Conservation (phyloP, 2,888 invertebrate genomes). For the Imbricaverruca yamaguchii region DNA sequence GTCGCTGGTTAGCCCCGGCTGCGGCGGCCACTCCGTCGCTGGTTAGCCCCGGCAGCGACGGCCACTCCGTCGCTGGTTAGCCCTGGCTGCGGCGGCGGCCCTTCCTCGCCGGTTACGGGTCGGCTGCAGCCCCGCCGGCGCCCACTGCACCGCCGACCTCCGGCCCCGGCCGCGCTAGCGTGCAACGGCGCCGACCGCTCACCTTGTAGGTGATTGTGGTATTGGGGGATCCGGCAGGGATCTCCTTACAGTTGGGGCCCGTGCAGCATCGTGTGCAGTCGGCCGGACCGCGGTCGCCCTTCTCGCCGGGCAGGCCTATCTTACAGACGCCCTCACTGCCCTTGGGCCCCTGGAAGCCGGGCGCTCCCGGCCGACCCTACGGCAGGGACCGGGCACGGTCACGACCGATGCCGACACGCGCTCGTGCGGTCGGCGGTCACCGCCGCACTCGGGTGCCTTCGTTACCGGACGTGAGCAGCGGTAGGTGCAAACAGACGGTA, state of each 20-base stretch:
- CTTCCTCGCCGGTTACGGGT: constrained; percentile 34
- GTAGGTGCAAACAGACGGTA: too few relatives aligned
- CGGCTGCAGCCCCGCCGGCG: too few relatives aligned
- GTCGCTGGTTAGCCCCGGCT: neutral
- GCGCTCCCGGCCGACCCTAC: constrained; percentile 28
- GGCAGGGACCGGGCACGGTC: constrained; percentile 46
- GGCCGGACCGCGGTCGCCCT: constrained; percentile 49
- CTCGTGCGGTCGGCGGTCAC: too few relatives aligned
- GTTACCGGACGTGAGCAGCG: too few relatives aligned
- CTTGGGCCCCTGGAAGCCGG: constrained; percentile 33
- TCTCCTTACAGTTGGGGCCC: constrained; percentile 30
- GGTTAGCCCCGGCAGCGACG: constrained; percentile 28
- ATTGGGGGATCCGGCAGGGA: constrained; percentile 33
- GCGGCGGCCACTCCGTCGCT: constrained; percentile 27
- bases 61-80: constrained; percentile 25
- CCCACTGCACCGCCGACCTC: constrained; percentile 26
- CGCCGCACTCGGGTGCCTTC: too few relatives aligned
- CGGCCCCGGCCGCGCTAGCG: constrained; percentile 29
- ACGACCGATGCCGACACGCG: neutral
- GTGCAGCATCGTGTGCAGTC: constrained; percentile 38
- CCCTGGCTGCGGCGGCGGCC: constrained; percentile 36
- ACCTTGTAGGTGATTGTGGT: constrained; percentile 35
- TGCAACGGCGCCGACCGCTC: constrained; percentile 27
- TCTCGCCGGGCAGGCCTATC: constrained; percentile 48
- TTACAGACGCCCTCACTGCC: constrained; percentile 34